Evolutionary conservation across 64 coral and sea anemone species (phyloP).

Genomic region (Actinia equina): DNA sequence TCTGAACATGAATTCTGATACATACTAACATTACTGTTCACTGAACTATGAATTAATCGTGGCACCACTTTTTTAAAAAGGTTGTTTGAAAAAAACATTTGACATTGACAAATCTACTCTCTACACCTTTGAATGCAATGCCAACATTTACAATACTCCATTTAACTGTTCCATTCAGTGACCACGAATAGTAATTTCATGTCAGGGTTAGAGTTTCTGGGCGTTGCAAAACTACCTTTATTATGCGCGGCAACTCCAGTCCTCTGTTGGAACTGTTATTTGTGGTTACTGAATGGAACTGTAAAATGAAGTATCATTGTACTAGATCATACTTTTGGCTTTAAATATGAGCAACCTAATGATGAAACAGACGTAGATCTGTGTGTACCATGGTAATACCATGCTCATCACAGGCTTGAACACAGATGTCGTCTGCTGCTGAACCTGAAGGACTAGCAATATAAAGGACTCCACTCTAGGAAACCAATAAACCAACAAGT

Average conservation of each 20-base stretch:
- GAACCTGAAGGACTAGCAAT: conserved; percentile 95
- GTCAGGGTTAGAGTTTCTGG: no score
- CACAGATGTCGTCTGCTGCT: conserved; percentile 72
- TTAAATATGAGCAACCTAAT: conserved; percentile 6
- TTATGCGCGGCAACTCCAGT: no score
- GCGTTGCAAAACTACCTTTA: no score
- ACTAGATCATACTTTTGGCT: neutral
- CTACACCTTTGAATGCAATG: neutral
- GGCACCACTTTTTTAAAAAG: neutral
- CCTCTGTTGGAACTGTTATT: no score
- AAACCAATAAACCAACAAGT: neutral
- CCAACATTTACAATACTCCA: neutral
- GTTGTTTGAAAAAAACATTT: no score
- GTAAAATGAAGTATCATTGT: no score
- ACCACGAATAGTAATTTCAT: no score
- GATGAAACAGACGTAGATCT: conserved; percentile 82
- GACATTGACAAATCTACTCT: no score
- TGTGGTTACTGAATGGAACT: no score
- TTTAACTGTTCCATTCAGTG: neutral
- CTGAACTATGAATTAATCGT: neutral
- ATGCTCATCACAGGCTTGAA: conserved; percentile 84
- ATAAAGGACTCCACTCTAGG: conserved; percentile 89
- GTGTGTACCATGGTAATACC: conserved; percentile 87
- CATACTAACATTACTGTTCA: neutral
- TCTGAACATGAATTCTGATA: neutral